phyloP scores from a whole-genome alignment of 35 echinoderm and acorn worm genomes.

The Nesometra sesokonis region DNA sequence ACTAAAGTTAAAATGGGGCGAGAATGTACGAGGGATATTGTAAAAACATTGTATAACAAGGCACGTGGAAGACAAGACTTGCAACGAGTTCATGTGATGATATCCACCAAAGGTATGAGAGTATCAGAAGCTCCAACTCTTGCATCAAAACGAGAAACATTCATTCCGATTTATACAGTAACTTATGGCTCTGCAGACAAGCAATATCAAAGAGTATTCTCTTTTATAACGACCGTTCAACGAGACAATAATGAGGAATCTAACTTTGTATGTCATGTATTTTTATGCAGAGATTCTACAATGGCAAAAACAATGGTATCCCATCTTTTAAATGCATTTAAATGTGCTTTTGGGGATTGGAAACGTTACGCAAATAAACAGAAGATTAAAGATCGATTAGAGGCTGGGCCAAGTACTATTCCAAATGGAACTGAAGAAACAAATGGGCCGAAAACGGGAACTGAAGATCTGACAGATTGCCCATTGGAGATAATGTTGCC shows the following conservation, averaged over 20 bases:
- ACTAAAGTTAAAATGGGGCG: constrained; percentile 56
- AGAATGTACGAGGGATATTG: constrained; percentile 43
- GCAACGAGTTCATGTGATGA: constrained; percentile 48
- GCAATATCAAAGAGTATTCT: constrained; percentile 58
- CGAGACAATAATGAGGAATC: not conserved
- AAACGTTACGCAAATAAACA: constrained; percentile 41
- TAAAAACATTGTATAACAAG: constrained; percentile 39
- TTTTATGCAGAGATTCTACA: constrained; percentile 33
- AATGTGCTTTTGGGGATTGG: constrained; percentile 55
- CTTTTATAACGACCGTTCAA: constrained; percentile 65
- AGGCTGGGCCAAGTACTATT: constrained; percentile 35
- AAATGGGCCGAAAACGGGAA: not conserved
- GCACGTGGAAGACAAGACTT: constrained; percentile 31
- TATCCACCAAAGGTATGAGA: constrained; percentile 51
- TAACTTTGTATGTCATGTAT: constrained; percentile 61
- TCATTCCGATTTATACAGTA: constrained; percentile 81
- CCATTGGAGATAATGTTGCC: not conserved
- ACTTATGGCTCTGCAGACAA: constrained; percentile 78
- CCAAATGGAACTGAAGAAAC: not conserved
- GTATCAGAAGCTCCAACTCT: constrained; percentile 46
- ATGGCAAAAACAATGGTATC: constrained; percentile 68
- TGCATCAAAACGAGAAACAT: constrained; percentile 35
- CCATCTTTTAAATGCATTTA: constrained; percentile 72
- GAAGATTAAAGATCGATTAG: constrained; percentile 45
- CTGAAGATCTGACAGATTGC: not conserved